Conservation (phyloP, 2,888 invertebrate species). For the Brachypalpus laphriformis region DNA sequence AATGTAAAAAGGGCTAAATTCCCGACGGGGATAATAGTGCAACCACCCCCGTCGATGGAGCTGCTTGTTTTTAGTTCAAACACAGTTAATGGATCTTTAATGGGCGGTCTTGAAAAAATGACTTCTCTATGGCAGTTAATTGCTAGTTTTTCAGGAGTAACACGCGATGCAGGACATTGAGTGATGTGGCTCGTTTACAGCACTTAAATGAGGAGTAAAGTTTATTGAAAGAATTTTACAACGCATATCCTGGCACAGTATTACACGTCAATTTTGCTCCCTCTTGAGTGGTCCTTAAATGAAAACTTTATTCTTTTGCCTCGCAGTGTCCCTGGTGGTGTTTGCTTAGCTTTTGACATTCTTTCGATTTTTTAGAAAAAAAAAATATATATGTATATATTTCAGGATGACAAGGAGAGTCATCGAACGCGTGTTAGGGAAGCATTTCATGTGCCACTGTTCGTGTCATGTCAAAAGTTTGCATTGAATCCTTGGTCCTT, state of each 20-base stretch:
- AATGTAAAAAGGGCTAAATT: constrained; percentile 28
- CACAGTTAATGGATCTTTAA: constrained; percentile 72
- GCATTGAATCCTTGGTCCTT: constrained; percentile 20
- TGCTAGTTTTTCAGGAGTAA: constrained; percentile 56
- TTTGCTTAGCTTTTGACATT: constrained; percentile 70
- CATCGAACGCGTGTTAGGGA: constrained; percentile 47
- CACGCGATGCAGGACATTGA: constrained; percentile 61
- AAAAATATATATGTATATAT: constrained; percentile 2
- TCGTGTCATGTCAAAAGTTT: constrained; percentile 73
- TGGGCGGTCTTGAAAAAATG: constrained; percentile 59
- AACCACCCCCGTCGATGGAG: constrained; percentile 19
- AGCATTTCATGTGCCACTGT: constrained; percentile 59
- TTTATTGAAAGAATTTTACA: constrained; percentile 51
- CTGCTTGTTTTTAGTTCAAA: constrained; percentile 56
- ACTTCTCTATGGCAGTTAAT: constrained; percentile 62
- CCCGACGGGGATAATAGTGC: not conserved
- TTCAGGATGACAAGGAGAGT: constrained; percentile 57
- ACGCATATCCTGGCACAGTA: constrained; percentile 41
- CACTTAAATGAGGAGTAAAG: constrained; percentile 41
- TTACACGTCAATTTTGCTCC: constrained; percentile 63
- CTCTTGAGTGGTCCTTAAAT: constrained; percentile 46
- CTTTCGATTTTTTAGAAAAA: constrained; percentile 18
- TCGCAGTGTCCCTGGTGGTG: constrained; percentile 58
- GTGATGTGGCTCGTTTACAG: constrained; percentile 62
- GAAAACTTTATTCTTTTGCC: constrained; percentile 33